Base-by-base conservation (phyloP, 2,888 invertebrate species). In the Leptinotarsa juncta region DNA sequence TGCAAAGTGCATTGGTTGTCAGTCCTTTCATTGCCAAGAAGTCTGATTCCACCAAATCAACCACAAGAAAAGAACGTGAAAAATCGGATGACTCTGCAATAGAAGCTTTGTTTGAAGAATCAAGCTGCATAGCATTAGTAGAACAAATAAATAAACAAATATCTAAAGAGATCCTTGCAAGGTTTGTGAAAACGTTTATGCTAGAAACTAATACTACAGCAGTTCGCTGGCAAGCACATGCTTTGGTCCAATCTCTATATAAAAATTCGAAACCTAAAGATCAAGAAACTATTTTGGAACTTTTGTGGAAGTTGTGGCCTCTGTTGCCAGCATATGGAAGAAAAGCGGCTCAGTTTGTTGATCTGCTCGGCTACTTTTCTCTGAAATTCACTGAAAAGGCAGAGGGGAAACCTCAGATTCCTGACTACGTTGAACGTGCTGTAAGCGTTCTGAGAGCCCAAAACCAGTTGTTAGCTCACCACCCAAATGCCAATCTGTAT, bases 291-390 rank as follows among this genome's bases (percentile, higher is more conserved):
- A 87, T 98, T 49, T 90, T 98, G 14, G 94, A 95, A 68, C 89
- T 96, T 49, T 89, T 98, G 84, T 98, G 98, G 98, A 92, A 93
- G 65, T 89, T 98, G 79, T 98, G 98, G 97, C 96, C 96, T 1
- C 89, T 95, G 67, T 89, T 98, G 72, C 96, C 97, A 1, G 93
- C 94, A 72, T 97, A 96, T 86, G 99, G 99, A 0, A 92, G 96
- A 3, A 96, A 98, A 87, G 97, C 98, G 0, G 95, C 97, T 0
- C 98, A 99, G 87, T 98, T 98, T 88, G 97, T 98, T 0, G 99
- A 99, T 87, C 90, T 99, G 0, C 91, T 99, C 7, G 98, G 98
- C 0, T 98, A 96, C 88, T 96, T 98, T 85, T 96, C 97, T 0
- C 90, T 99, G 26, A 96, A 96, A 86, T 96, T 94, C 0, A 92